phyloP scores from a whole-genome alignment of 53 echinoderm and acorn worm species.

The Temnopleurus reevesii region DNA sequence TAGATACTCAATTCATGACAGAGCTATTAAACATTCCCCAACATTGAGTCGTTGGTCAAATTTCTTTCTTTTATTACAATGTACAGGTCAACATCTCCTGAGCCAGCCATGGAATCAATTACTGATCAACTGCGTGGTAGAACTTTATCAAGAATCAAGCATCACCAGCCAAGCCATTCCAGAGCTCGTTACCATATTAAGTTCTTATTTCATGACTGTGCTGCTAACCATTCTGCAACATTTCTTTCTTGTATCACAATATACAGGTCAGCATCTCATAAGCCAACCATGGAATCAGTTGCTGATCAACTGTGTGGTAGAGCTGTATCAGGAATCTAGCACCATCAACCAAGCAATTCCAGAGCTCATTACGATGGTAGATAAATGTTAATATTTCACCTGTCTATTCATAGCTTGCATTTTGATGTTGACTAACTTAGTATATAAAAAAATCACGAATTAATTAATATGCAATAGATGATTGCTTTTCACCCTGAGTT shows the following conservation, averaged over 20 bases:
- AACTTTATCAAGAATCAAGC: conserved; percentile 5
- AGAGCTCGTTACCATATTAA: conserved; percentile 37
- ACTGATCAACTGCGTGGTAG: conserved; percentile 28
- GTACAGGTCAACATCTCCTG: conserved; percentile 5
- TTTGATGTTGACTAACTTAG: too few species aligned
- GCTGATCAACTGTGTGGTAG: conserved; percentile 31
- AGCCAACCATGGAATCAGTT: conserved; percentile 52
- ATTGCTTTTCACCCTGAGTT: too few species aligned
- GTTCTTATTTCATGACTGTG: too few species aligned
- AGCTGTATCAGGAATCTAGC: conserved; percentile 3
- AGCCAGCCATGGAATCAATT: conserved; percentile 53
- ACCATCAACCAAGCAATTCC: neutral
- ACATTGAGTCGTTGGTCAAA: too few species aligned
- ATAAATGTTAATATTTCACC: too few species aligned
- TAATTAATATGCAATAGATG: too few species aligned
- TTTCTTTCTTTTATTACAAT: neutral
- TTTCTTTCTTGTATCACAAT: neutral
- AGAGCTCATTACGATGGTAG: conserved; percentile 40
- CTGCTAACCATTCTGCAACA: too few species aligned
- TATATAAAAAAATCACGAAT: too few species aligned
- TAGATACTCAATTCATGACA: too few species aligned
- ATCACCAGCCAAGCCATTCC: neutral
- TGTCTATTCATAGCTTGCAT: too few species aligned
- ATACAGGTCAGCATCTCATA: conserved; percentile 4
- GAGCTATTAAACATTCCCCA: too few species aligned